phyloP scores from a whole-genome alignment of 2,797 vertebrate genomes.

The Gadopsis bispinosus region DNA sequence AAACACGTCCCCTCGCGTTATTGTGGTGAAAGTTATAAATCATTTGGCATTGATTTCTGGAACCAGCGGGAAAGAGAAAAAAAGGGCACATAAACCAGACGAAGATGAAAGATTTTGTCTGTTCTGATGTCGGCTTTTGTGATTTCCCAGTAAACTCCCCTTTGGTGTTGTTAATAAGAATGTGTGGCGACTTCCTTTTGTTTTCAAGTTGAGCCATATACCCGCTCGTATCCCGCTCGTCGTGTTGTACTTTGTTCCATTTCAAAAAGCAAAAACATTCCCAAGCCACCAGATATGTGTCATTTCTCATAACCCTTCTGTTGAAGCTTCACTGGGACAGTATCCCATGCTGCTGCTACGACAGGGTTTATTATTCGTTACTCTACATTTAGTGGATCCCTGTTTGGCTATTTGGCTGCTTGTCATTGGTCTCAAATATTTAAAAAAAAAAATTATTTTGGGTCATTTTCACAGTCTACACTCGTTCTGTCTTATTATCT shows the following conservation, averaged over 20 bases:
- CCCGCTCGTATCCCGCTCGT: neutral
- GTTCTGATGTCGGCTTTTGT: constrained; percentile 23
- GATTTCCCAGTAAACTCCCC: constrained; percentile 40
- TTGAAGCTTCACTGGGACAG: neutral
- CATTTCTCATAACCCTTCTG: neutral
- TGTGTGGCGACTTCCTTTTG: neutral
- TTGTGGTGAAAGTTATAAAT: constrained; percentile 53
- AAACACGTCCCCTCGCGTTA: constrained; percentile 3
- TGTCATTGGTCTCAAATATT: no score
- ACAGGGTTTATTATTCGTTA: neutral
- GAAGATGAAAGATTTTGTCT: constrained; percentile 54
- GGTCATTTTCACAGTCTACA: no score
- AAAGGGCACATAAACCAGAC: constrained; percentile 46
- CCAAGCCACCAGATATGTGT: neutral
- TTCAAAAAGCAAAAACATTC: neutral
- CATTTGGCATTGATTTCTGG: constrained; percentile 58
- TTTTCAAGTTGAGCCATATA: neutral
- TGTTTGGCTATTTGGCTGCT: neutral
- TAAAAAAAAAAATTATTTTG: no score
- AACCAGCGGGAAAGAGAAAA: constrained; percentile 15
- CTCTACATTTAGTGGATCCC: neutral
- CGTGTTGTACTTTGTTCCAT: neutral
- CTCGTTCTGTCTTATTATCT: no score
- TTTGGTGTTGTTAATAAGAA: constrained; percentile 1
- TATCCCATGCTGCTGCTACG: no score